Conservation (phyloP, 2,888 invertebrate species). For the Leptinotarsa tumamoca region DNA sequence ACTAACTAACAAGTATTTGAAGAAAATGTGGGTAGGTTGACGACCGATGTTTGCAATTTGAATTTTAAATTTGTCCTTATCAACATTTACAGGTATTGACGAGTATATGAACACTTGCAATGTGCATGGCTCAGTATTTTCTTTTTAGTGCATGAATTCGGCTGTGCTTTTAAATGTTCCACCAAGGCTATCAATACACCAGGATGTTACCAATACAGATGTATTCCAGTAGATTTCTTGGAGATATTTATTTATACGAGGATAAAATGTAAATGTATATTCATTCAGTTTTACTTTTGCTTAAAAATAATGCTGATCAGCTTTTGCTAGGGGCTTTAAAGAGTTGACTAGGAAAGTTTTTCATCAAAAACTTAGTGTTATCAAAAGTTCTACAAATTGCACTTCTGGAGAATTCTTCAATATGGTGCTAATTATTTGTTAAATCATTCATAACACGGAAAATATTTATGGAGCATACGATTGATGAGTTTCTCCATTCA, state of each 20-base stretch:
- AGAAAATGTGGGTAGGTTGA: constrained; percentile 6
- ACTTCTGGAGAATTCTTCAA: too few species aligned
- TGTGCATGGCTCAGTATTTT: constrained; percentile 27
- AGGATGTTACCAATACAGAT: constrained; percentile 9
- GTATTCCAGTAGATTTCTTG: constrained; percentile 25
- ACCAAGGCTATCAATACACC: not conserved
- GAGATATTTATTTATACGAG: constrained; percentile 31
- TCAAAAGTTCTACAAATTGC: too few species aligned
- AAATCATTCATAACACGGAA: too few species aligned
- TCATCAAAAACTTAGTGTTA: too few species aligned
- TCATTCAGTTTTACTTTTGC: constrained; percentile 26
- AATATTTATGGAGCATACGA: too few species aligned
- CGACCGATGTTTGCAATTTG: constrained; percentile 2
- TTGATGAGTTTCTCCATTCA: too few species aligned
- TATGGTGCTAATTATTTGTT: too few species aligned
- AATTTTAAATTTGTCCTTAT: constrained; percentile 6
- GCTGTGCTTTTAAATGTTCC: constrained; percentile 9
- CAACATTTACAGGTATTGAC: not conserved
- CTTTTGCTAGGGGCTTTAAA: not conserved
- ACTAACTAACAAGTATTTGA: not conserved
- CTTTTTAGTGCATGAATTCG: constrained; percentile 41
- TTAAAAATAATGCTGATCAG: constrained; percentile 10
- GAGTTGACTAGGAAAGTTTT: too few species aligned
- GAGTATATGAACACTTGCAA: not conserved
- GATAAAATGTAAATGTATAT: constrained; percentile 48